Base-by-base conservation (phyloP, 2,113 vertebrate species). In the Lasiurus borealis region DNA sequence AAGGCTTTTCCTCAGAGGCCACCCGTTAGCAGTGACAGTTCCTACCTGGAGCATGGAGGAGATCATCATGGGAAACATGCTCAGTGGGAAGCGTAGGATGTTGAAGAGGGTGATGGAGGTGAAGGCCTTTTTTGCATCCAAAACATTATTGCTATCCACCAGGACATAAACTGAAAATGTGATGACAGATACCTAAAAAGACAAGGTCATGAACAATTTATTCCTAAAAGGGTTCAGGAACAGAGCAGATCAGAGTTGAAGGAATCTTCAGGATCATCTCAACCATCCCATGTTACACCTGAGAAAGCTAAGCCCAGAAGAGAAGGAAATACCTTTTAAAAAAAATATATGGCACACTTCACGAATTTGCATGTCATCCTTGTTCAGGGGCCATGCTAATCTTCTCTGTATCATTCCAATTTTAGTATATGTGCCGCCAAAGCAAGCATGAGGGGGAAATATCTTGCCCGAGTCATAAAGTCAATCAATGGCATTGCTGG, bases 101-200 rank as follows among this genome's bases (percentile, higher is more conserved):
- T 99, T 99, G 98, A 99, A 99, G 75, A 99, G 98, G 1, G 99
- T 99, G 92, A 99, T 99, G 93, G 99, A 97, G 21, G 99, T 99
- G 92, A 99, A 99, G 31, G 99, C 99, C 97, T 98, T 99, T 89
- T 99, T 97, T 7, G 99, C 99, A 85, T 98, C 98, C 96, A 99
- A 94, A 29, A 99, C 0, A 8, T 99, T 99, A 15, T 98, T 97
- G 4, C 98, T 86, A 88, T 98, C 98, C 93, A 99, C 98, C 21
- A 98, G 96, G 4, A 99, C 98, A 0, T 99, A 99, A 18, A 99
- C 98, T 0, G 98, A 98, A 97, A 99, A 99, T 18, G 98, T 99
- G 62, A 96, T 97, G 97, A 99, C 97, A 64, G 99, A 99, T 31
- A 99, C 99, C 99, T 99, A 94, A 8, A 77, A 81, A 89, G 62